Conservation (phyloP, 2,888 invertebrate species). For the Panopea generosa region DNA sequence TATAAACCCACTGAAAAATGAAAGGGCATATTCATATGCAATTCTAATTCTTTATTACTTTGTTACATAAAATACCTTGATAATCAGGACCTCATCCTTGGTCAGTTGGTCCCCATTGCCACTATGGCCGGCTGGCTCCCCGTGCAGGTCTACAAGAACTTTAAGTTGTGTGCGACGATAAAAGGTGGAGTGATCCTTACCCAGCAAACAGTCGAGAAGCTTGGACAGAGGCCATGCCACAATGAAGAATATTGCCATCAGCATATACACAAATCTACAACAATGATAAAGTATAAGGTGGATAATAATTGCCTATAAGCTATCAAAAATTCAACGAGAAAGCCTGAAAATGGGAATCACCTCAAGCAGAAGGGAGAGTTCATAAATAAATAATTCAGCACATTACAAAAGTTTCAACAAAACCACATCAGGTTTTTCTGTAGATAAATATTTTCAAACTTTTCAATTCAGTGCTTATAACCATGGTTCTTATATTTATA, state of each 20-base stretch:
- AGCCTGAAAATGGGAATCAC: too few relatives aligned
- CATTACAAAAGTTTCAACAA: too few relatives aligned
- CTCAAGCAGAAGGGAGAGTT: too few relatives aligned
- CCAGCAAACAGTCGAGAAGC: slow-evolving; percentile 83
- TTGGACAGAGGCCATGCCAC: slow-evolving; percentile 84
- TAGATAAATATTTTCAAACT: too few relatives aligned
- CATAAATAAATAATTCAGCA: too few relatives aligned
- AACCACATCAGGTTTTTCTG: too few relatives aligned
- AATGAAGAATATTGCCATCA: slow-evolving; percentile 82
- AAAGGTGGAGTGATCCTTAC: slow-evolving; percentile 82
- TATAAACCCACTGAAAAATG: too few relatives aligned
- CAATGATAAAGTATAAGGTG: neutral
- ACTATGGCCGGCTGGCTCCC: slow-evolving; percentile 48
- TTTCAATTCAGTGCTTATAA: too few relatives aligned
- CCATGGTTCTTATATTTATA: too few relatives aligned
- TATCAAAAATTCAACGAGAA: neutral
- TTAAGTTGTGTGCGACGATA: slow-evolving; percentile 82
- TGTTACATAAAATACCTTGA: slow-evolving; percentile 74
- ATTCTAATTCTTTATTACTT: neutral
- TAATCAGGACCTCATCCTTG: slow-evolving; percentile 82
- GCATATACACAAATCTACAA: slow-evolving; percentile 80
- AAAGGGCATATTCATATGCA: too few relatives aligned
- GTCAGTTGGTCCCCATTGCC: slow-evolving; percentile 61
- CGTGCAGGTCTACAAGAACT: slow-evolving; percentile 83
- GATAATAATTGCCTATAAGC: neutral